Percentiles rank a stretch among this genome's conserved stretches.
These are phyloP conservation scores for Anarrhichthys ocellatus DNA, from an alignment of 2,113 vertebrate genomes.

Conservation along the genomic window DNA sequence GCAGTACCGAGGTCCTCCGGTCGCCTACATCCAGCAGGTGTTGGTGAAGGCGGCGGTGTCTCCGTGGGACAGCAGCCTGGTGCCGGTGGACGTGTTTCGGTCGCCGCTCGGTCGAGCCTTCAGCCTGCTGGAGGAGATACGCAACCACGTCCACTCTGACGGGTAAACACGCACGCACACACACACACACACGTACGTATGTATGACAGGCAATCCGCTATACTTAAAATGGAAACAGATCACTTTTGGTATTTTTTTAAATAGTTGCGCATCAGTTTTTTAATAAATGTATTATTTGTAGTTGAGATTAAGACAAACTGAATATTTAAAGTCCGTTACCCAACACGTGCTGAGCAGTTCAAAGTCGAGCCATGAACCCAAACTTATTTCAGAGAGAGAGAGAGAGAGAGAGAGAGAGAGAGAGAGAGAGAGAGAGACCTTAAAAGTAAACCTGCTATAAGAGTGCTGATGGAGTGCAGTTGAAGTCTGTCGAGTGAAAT, in stretches of 20 bases:
- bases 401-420: no score
- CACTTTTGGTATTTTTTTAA: no score
- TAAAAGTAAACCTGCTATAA: not conserved
- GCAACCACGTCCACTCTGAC: conserved; percentile 92
- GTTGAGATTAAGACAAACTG: not conserved
- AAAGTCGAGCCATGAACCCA: no score
- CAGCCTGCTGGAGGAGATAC: conserved; percentile 93
- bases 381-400: not conserved
- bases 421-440: not conserved
- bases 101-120: conserved; percentile 92
- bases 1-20: conserved; percentile 92
- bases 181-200: no score
- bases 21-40: conserved; percentile 98
- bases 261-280: no score
- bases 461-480: not conserved
- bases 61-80: conserved; percentile 94
- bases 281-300: not conserved
- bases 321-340: not conserved
- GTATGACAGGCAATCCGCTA: no score
- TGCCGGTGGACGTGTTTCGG: conserved; percentile 93
- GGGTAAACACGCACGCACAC: conserved; percentile 78
- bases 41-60: conserved; percentile 95
- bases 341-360: not conserved
- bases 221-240: no score
- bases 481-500: not conserved